Conservation (phyloP, 2,888 invertebrate species). For the Latheticus oryzae region DNA sequence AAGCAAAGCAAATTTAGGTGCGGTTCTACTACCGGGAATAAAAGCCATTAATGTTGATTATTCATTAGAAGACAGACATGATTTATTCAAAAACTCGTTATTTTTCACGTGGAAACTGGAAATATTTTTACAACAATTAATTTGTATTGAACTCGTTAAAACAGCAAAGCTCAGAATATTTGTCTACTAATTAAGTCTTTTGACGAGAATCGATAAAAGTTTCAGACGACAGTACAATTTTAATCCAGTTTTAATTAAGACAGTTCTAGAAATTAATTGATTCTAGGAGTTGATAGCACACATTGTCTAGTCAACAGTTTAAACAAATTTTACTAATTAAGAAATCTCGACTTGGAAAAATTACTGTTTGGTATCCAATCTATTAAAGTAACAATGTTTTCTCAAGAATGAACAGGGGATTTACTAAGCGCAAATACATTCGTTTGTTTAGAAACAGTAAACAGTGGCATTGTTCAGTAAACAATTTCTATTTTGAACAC, state of each 20-base stretch:
- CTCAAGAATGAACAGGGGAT: slow-evolving; percentile 44
- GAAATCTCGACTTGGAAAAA: slow-evolving; percentile 5
- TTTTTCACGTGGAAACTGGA: slow-evolving; percentile 44
- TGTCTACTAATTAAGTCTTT: slow-evolving; percentile 16
- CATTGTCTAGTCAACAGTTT: no score
- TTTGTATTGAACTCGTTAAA: no score
- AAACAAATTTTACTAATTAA: slow-evolving; percentile 30
- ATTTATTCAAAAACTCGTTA: slow-evolving; percentile 54
- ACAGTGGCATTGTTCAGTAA: slow-evolving; percentile 50
- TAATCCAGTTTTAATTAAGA: slow-evolving; percentile 24
- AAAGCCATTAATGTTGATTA: slow-evolving; percentile 53
- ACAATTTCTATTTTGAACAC: slow-evolving; percentile 50
- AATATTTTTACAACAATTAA: no score
- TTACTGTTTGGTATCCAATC: slow-evolving; percentile 18
- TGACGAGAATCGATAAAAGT: slow-evolving; percentile 13
- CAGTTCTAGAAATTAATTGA: slow-evolving; percentile 22
- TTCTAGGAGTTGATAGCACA: no score
- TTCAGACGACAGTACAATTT: slow-evolving; percentile 12
- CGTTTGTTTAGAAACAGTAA: slow-evolving; percentile 46
- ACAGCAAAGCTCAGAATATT: slow-evolving; percentile 8
- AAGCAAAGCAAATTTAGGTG: slow-evolving; percentile 28
- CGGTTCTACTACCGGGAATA: slow-evolving; percentile 44
- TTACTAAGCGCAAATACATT: slow-evolving; percentile 49
- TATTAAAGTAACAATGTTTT: slow-evolving; percentile 32
- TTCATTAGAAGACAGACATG: slow-evolving; percentile 53